Base-by-base conservation (phyloP, 2,113 vertebrate species). In the Fukomys damarensis region DNA sequence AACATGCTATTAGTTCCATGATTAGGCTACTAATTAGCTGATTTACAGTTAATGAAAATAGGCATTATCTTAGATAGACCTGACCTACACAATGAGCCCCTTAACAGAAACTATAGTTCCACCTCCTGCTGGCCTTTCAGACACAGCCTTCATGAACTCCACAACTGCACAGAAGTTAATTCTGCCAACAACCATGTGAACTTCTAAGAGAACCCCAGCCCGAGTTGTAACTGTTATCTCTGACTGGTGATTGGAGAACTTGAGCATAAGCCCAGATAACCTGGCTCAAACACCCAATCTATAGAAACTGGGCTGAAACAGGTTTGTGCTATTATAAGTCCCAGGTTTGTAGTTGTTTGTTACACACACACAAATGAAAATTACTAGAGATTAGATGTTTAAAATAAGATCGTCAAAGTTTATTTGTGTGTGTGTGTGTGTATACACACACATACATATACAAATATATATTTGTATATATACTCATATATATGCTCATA, bases 321-420 rank as follows among this genome's bases (percentile, higher is more conserved):
- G 11, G 58, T 7, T 3, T 77, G 24, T 49, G 24, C 3, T 87
- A 3, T n/a, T 77, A 72, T 43, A 74, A 77, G n/a, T 32, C 7
- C 32, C 54, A 76, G 63, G 10, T 68, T 14, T 90, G 16, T 76
- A 63, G n/a, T 81, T 24, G 56, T 79, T 82, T 94, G 19, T 79
- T 84, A 86, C 3, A 52, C 10, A 89, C 49, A 93, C 10, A 89
- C 49, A 93, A 32, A 63, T 43, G 82, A 74, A 97, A 89, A 16
- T 58, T 49, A 92, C 85, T 16, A 91, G 19, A 70, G 28, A 86
- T 30, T 32, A 65, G 3, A 56, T 54, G 19, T 49, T 63, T 46
- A 86, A 72, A 61, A 14, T 66, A 35, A 91, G 24, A 8, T 52
- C 46, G 85, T 70, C 10, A 43, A 90, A 63, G 28, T 68, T 14